Percentiles rank a stretch among this genome's conserved stretches.
Conservation (phyloP, 2,113 vertebrate species). For the Bettongia penicillata region DNA sequence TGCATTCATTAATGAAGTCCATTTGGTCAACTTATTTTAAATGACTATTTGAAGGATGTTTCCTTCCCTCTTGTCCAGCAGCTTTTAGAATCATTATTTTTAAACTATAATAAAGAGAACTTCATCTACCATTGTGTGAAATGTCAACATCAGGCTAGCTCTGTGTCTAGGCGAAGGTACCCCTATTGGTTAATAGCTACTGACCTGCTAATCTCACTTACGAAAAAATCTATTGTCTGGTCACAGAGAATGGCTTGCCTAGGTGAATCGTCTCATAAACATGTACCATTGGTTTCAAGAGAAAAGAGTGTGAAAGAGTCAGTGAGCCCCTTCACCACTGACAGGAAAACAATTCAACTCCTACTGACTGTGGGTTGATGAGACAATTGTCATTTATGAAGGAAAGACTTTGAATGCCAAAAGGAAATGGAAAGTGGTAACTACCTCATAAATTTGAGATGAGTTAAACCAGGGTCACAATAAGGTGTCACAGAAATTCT, state of each 20-base stretch:
- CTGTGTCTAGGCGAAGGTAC: not conserved
- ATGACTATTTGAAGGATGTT: not conserved
- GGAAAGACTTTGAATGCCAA: not conserved
- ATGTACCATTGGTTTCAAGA: not conserved
- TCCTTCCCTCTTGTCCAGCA: not conserved
- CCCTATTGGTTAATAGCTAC: not conserved
- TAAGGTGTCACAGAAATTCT: not conserved
- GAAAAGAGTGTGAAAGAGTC: not conserved
- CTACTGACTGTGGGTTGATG: not conserved
- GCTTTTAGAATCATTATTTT: not conserved
- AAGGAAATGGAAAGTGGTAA: rapidly evolving
- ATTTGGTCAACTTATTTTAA: not conserved
- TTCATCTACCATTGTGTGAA: not conserved
- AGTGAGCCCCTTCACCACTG: not conserved
- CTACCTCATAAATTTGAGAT: not conserved
- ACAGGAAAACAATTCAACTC: not conserved
- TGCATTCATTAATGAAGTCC: not conserved
- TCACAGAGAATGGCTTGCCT: not conserved
- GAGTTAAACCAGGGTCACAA: not conserved
- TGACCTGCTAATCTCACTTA: rapidly evolving
- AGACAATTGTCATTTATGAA: not conserved
- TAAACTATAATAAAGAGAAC: not conserved
- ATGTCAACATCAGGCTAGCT: not conserved
- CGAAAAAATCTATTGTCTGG: not conserved
- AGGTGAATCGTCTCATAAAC: too few species aligned